These are phyloP conservation scores for Brachionus manjavacas DNA, from an alignment of 1,140 invertebrate species.

Conservation along the genomic window DNA sequence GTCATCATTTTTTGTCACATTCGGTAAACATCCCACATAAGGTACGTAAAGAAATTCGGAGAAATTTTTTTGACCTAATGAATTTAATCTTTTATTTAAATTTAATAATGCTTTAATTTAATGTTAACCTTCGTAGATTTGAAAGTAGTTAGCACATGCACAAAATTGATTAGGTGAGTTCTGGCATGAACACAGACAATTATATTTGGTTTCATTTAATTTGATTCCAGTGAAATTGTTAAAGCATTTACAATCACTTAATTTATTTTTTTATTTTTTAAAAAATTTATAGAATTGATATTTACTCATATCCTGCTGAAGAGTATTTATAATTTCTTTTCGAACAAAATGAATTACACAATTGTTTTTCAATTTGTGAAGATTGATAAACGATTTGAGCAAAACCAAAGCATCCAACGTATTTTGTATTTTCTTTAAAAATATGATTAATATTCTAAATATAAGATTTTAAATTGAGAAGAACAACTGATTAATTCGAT, in stretches of 20 bases:
- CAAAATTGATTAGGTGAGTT: not conserved
- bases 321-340: not conserved
- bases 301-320: not conserved
- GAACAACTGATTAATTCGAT: no score
- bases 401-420: not conserved
- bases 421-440: not conserved
- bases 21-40: not conserved
- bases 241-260: not conserved
- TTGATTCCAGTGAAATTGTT: not conserved
- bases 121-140: not conserved
- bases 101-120: not conserved
- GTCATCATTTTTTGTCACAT: not conserved
- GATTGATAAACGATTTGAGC: not conserved
- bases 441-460: not conserved
- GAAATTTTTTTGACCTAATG: no score
- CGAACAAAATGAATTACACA: not conserved
- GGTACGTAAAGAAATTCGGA: not conserved
- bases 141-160: not conserved
- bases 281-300: not conserved
- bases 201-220: not conserved
- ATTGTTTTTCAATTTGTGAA: not conserved
- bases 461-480: no score
- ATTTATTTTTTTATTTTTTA: not conserved
- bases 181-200: not conserved
- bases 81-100: not conserved